These are phyloP conservation scores for Erithacus rubecula DNA, from an alignment of 2,797 vertebrate species.

Conservation along the genomic window DNA sequence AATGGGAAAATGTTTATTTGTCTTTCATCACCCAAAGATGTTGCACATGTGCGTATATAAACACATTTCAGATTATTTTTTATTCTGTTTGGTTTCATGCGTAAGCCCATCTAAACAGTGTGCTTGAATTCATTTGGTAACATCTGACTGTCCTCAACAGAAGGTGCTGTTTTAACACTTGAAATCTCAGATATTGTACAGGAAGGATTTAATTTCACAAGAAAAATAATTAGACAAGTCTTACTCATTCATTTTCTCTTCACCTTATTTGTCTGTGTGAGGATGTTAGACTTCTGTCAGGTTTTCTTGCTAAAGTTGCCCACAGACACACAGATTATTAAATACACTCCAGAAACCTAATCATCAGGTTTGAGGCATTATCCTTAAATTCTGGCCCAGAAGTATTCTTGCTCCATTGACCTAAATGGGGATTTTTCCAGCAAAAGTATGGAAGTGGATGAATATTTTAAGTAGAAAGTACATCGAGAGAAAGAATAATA, in stretches of 20 bases:
- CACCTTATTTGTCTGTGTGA: background rate
- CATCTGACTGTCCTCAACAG: background rate
- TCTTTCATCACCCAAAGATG: background rate
- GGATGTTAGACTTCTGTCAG: background rate
- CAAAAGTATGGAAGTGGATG: background rate
- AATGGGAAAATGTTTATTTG: background rate
- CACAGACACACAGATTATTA: background rate
- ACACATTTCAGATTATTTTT: background rate
- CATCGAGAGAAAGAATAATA: background rate
- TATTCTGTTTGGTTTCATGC: accelerated
- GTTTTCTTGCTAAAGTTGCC: background rate
- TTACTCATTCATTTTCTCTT: background rate
- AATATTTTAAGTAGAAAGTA: background rate
- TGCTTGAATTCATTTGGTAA: background rate
- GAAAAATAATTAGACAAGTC: background rate
- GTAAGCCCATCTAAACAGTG: background rate
- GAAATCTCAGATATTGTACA: background rate
- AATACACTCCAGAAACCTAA: background rate
- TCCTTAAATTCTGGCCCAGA: background rate
- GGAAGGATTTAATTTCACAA: background rate
- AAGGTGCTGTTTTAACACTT: background rate
- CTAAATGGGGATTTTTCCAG: background rate
- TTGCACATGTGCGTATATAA: background rate
- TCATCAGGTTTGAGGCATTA: accelerated
- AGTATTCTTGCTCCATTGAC: background rate